phyloP scores from a whole-genome alignment of 2,113 vertebrate species.

The Sylvietta virens region DNA sequence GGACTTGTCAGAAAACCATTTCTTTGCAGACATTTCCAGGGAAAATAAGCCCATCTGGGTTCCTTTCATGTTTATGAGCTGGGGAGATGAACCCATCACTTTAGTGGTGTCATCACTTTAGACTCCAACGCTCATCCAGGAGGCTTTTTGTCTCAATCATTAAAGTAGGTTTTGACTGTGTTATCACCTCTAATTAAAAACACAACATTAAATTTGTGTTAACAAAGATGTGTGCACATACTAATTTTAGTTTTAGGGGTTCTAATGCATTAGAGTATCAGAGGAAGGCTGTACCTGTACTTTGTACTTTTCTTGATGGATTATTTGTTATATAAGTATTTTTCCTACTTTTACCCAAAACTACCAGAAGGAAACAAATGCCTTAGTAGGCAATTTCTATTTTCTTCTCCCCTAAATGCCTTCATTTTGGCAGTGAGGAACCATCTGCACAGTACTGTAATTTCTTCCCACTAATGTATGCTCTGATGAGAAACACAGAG shows the following conservation, averaged over 20 bases:
- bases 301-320: neutral
- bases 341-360: neutral
- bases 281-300: neutral
- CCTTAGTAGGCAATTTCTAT: constrained; percentile 35
- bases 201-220: neutral
- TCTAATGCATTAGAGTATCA: neutral
- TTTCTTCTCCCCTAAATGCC: constrained; percentile 7
- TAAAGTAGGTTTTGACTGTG: neutral
- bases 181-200: neutral
- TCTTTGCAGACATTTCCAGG: neutral
- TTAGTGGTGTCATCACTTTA: neutral
- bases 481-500: neutral
- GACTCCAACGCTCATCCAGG: neutral
- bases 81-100: neutral
- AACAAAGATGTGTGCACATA: neutral
- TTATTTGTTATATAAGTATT: neutral
- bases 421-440: constrained; percentile 36
- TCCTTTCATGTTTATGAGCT: neutral
- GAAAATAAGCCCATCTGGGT: neutral
- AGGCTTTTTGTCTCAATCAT: neutral
- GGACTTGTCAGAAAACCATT: neutral
- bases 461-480: constrained; percentile 36
- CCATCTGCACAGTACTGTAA: constrained; percentile 30
- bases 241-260: neutral
- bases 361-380: constrained; percentile 22